Base-by-base conservation (phyloP, 2,888 invertebrate genomes). In the Strigamia crassipes region DNA sequence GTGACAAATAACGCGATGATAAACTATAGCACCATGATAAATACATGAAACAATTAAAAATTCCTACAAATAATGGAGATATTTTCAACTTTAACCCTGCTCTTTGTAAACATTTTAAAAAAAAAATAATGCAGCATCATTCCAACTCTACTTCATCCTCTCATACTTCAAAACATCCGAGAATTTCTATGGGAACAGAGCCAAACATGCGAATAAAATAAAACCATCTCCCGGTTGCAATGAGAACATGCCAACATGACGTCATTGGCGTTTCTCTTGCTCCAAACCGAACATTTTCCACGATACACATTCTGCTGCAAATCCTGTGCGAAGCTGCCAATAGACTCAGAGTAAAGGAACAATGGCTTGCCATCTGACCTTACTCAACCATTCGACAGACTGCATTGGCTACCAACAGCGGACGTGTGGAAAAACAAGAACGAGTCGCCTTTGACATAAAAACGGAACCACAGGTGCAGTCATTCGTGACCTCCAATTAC, bases 401-500 rank as follows among this genome's bases (percentile, higher is more conserved):
- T 13, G 73, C 27, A 73, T 73, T 31, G 73, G 31, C 73, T 27
- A 23, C 73, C 73, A 31, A 73, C 27, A 73, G 73, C 27, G 73
- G 31, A 73, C 73, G 31, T 73, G 31, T 73, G 73, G 73, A 5
- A 73, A 73, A 73, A 73, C 73, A 73, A 73, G 73, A 73, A 27
- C 8, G 73, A 31, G 61, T 13, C 73, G 73, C 73, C 73, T 73
- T 73, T 73, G 73, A 73, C 73, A 73, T 73, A 73, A 73, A 73
- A 73, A 73, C 73, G 73, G 73, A 73, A 73, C 73, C 73, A 73
- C 73, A 73, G 73, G 73, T 73, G 73, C 73, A 73, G 13, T 73
- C 73, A 73, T 73, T 73, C 73, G 73, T 73, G 73, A 73, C 73
- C 73, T 73, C 73, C 73, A 73, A 73, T 73, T 73, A 73, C 73